A percentile compares a stretch with the other conserved stretches of the same genome.
Conservation (phyloP, 2,113 vertebrate species). For the Nanger granti region DNA sequence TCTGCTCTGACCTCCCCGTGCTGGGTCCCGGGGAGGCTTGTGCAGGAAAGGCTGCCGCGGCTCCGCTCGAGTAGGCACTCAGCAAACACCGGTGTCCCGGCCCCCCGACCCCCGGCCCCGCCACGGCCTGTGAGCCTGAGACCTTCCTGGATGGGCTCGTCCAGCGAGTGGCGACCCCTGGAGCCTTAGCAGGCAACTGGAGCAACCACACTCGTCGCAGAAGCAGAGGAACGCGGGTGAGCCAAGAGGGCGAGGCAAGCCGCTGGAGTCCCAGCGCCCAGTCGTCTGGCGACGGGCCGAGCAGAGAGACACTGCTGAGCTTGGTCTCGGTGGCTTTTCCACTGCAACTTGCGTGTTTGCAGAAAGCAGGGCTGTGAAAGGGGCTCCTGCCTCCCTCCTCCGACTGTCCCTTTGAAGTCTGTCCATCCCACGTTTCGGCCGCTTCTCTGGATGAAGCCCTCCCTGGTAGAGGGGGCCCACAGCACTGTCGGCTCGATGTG, state of each 20-base stretch:
- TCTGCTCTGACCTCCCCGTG: neutral
- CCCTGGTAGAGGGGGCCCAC: accelerated
- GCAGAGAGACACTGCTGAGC: accelerated
- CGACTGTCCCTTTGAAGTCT: accelerated
- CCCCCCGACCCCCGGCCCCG: accelerated
- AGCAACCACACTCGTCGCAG: accelerated
- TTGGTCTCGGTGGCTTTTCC: accelerated
- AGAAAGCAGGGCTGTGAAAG: too few relatives aligned
- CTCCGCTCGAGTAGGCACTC: neutral
- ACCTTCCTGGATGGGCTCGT: accelerated
- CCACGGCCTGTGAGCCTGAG: neutral
- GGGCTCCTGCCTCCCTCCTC: too few relatives aligned
- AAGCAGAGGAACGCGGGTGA: accelerated
- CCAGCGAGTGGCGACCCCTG: accelerated
- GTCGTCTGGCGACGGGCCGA: accelerated
- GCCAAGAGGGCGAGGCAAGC: too few relatives aligned
- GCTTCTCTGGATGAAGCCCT: neutral
- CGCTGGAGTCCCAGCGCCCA: accelerated
- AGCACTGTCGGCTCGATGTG: accelerated
- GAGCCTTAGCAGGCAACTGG: neutral
- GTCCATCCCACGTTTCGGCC: accelerated
- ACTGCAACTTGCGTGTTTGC: accelerated
- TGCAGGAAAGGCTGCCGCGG: accelerated
- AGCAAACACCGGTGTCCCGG: accelerated
- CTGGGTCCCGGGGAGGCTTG: neutral